Evolutionary conservation across 1,140 invertebrate genomes (phyloP), one percentile per base, ranked within the genome.

Genomic region (Caenorhabditis briggsae): DNA sequence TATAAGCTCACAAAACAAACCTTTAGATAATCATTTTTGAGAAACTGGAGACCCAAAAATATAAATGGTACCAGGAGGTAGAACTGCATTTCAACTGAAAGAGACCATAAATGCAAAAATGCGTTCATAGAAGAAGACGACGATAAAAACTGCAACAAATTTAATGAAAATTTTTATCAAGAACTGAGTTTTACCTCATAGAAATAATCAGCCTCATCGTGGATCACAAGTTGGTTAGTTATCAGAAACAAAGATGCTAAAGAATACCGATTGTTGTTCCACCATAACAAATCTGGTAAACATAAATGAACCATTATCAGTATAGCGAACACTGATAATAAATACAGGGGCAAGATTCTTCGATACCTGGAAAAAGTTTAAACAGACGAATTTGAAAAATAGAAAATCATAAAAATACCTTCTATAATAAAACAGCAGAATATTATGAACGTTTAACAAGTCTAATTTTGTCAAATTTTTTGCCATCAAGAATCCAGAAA

Each of bases 401-500:
- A 43, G 12, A n/a, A n/a, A 7, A 11, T 25, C n/a, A 7, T 58
- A 16, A 7, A 18, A 23, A 9, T 70, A 82, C 74, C 74, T 82
- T 82, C 25, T 84, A 23, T 50, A 84, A 23, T 84, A 84, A 41
- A 84, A 59, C 1, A 0, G 7, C 6, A 74, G 12, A 25, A 85
- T 41, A n/a, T 65, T 50, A 8, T 14, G 7, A 14, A 50, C 3
- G 14, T 18, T 8, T 16, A 14, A 41, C 18, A 74, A 14, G 3
- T 41, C 12, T 0, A 59, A 25, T 0, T 9, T 65, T 74, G 46
- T 64, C n/a, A 74, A 25, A 46, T 25, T 70, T 74, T 70, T 65
- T 1, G 84, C 84, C 84, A 85, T 85, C 2, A 85, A 25, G 20
- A 46, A 85, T 33, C 84, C 84, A 43, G 84, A 85, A 11, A 85